Conservation (phyloP, 1,140 invertebrate genomes). For the Thalassaphorura encarpata region DNA sequence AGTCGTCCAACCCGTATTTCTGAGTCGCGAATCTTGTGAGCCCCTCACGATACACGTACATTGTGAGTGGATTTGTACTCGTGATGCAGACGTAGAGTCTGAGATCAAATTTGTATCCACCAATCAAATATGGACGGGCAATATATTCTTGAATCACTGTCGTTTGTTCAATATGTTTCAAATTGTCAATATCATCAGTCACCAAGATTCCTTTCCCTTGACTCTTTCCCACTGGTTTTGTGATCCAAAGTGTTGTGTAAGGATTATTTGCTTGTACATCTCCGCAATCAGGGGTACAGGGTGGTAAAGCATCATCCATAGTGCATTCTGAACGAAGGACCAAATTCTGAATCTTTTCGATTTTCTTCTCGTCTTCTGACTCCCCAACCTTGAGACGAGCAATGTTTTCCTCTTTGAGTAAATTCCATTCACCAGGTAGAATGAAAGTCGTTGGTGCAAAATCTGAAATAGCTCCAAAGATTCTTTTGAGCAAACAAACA, state of each 20-base stretch:
- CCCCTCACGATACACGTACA: slow-evolving; percentile 73
- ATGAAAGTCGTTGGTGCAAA: slow-evolving; percentile 16
- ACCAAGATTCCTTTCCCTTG: slow-evolving; percentile 73
- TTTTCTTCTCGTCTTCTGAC: not conserved
- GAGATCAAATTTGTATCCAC: slow-evolving; percentile 81
- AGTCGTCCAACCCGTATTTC: slow-evolving; percentile 68
- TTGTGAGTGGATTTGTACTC: slow-evolving; percentile 65
- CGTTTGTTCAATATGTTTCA: slow-evolving; percentile 51
- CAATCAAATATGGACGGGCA: slow-evolving; percentile 69
- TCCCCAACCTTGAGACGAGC: not conserved
- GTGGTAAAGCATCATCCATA: not conserved
- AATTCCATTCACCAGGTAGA: slow-evolving; percentile 10
- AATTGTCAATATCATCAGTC: slow-evolving; percentile 63
- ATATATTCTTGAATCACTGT: slow-evolving; percentile 68
- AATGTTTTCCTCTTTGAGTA: not conserved
- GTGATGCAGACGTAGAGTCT: slow-evolving; percentile 73
- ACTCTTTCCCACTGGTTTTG: slow-evolving; percentile 72
- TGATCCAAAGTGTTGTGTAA: slow-evolving; percentile 57
- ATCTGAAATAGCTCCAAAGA: slow-evolving; percentile 9
- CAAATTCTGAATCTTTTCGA: not conserved
- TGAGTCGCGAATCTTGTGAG: slow-evolving; percentile 73
- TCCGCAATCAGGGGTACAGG: too few species aligned
- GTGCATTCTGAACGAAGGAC: not conserved
- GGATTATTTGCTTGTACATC: not conserved
- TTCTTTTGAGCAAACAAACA: not conserved